phyloP scores from a whole-genome alignment of 1,140 invertebrate species.

The Drosophila mojavensis region DNA sequence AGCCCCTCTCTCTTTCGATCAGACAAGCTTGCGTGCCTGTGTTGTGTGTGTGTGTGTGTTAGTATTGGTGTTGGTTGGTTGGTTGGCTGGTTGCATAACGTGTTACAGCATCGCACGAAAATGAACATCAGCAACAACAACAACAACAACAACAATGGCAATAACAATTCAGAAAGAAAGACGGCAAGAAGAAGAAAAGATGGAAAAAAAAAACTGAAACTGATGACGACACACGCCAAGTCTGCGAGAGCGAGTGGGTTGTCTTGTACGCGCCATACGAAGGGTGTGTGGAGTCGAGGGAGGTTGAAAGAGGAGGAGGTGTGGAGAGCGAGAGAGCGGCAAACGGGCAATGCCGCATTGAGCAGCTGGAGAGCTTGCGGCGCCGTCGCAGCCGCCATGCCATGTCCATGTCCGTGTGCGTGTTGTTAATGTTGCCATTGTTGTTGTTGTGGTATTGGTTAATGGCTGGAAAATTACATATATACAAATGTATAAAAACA shows the following conservation, averaged over 20 bases:
- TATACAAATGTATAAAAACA: constrained; percentile 31
- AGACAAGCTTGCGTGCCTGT: constrained; percentile 31
- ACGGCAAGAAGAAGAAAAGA: constrained; percentile 16
- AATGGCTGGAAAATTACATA: constrained; percentile 69
- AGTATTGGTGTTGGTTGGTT: constrained; percentile 13
- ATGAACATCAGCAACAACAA: constrained; percentile 50
- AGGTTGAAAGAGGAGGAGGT: not conserved
- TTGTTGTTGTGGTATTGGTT: constrained; percentile 57
- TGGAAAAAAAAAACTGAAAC: constrained; percentile 51
- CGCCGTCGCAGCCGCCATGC: not conserved
- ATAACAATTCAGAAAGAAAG: constrained; percentile 23
- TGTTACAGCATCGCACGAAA: constrained; percentile 81
- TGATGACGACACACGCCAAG: constrained; percentile 72
- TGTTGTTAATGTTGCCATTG: constrained; percentile 42
- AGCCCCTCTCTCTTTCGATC: constrained; percentile 39
- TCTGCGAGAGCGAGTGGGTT: constrained; percentile 6
- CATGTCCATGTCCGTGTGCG: constrained; percentile 35
- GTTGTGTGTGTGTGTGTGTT: constrained; percentile 44
- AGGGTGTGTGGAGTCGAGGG: constrained; percentile 5
- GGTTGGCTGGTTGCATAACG: constrained; percentile 74
- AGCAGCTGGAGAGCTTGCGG: constrained; percentile 35
- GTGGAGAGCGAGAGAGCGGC: constrained; percentile 4
- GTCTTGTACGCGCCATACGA: not conserved
- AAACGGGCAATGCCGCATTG: constrained; percentile 4
- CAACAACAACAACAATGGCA: constrained; percentile 54